Conservation (phyloP, 2,797 vertebrate species). For the Liasis olivaceus region DNA sequence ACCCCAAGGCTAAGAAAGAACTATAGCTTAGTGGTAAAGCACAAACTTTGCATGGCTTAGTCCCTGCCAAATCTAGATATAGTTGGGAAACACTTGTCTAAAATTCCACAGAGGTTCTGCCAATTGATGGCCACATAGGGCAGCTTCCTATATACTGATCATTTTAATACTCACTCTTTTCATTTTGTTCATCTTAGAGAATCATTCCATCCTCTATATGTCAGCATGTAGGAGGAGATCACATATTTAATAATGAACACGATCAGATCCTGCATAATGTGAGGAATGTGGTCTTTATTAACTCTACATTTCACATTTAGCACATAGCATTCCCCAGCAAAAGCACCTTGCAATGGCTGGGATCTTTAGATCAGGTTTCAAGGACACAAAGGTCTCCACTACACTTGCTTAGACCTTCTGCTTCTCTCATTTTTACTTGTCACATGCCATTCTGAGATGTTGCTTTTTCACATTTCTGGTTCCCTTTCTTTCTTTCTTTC, state of each 20-base stretch:
- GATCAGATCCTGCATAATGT: not conserved
- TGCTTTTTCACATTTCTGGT: not conserved
- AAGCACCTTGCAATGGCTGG: not conserved
- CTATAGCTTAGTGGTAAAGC: not conserved
- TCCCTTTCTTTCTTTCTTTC: too few species aligned
- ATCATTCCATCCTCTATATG: too few species aligned
- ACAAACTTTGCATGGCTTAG: not conserved
- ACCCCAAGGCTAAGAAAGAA: too few species aligned
- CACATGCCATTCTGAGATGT: not conserved
- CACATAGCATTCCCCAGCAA: not conserved
- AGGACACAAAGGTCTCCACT: not conserved
- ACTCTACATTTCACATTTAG: not conserved
- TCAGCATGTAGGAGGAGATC: not conserved
- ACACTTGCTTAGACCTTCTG: not conserved
- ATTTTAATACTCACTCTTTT: not conserved
- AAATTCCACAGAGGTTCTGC: not conserved
- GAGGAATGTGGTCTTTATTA: not conserved
- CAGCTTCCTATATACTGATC: not conserved
- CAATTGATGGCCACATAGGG: not conserved
- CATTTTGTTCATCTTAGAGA: not conserved
- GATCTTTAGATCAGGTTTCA: not conserved
- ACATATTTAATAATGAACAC: not conserved
- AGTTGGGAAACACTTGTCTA: not conserved
- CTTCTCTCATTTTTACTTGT: not conserved
- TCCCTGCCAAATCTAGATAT: not conserved